Base-by-base conservation (phyloP, 1,140 invertebrate genomes). In the Fragariocoptes setiger region DNA sequence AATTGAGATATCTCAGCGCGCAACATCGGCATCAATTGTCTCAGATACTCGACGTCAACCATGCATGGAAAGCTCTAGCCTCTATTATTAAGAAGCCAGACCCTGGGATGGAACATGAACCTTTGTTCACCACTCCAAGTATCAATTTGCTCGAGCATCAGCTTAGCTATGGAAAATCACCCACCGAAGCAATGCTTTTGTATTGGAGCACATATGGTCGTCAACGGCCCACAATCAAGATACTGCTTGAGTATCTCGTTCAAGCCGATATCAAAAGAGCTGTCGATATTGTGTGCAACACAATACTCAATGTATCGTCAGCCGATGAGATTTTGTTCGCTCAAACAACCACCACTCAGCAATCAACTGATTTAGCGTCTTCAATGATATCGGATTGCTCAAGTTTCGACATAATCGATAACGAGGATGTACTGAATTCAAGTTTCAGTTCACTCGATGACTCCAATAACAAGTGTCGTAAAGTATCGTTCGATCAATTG, bases 121-220 rank as follows among this genome's bases (percentile, higher is more conserved):
- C 19, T 2, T 31, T 47, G 14, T 18, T 47, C 3, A 31, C 37
- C 3, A 19, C 16, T n/a, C n/a, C n/a, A n/a, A n/a, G n/a, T n/a
- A 31, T 31, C n/a, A 31, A 31, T 31, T 31, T 31, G n/a, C 8
- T 31, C 25, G 40, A 51, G 22, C 38, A 35, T 4, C 40, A 47
- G 22, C 17, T 25, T 19, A 42, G 21, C 19, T 14, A 14, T 12
- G 41, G 42, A 15, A 38, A 41, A 2, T 44, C 22, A 17, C 47
- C 50, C 12, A 41, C 45, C 17, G 35, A 44, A 39, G 46, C 46
- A 8, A 36, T 51, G 16, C 25, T 51, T 8, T 40, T 49, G 40
- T 42, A 47, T 19, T 51, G 50, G 50, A 22, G 35, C 15, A 48
- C 43, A n/a, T 39, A 16, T 42, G 47, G 48, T 13, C 18, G 38